Base-by-base conservation (phyloP, 2,888 invertebrate species). In the Caenorhabditis becei region DNA sequence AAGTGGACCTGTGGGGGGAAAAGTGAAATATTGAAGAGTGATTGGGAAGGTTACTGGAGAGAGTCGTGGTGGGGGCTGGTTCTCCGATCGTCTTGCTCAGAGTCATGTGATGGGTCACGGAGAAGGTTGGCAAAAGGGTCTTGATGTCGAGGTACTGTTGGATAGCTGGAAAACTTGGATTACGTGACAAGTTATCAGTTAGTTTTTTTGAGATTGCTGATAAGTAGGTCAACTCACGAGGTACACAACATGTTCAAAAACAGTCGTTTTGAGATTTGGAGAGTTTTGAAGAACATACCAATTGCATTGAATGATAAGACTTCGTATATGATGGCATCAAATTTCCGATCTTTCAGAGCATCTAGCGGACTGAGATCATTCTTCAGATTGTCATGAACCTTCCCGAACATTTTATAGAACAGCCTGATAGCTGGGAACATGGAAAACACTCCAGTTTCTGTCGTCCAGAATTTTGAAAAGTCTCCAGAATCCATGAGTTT, bases 301-400 rank as follows among this genome's bases (percentile, higher is more conserved):
- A 59, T 32, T 5, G 65, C 71, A 35, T 32, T 26, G 10, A 66
- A 49, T 16, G 65, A 51, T 5, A 78, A 16, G n/a, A 59, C 49
- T 41, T 78, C 78, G 23, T 58, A 65, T 2, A 78, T 35, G 24
- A 77, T 32, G 14, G 77, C 77, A 53, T 77, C 77, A 18, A 65
- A 77, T 10, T 77, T 63, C 14, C 62, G 26, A 44, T 26, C 51
- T 23, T 65, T 65, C 16, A 79, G 20, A 26, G 53, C 44, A 23
- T 79, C 54, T 47, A 66, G n/a, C 20, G 67, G 51, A 4, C 65
- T 51, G 10, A 72, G 18, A 63, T 72, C 63, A 1, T 59, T 44
- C 35, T 63, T 41, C 35, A 70, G 20, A 28, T 72, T 70, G 65
- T 58, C 63, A 44, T 58, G 70, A 4, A 62, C 49, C 26, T 69